Evolutionary conservation across 1,140 invertebrate genomes (phyloP).

Genomic region (Dendroctonus valens): DNA sequence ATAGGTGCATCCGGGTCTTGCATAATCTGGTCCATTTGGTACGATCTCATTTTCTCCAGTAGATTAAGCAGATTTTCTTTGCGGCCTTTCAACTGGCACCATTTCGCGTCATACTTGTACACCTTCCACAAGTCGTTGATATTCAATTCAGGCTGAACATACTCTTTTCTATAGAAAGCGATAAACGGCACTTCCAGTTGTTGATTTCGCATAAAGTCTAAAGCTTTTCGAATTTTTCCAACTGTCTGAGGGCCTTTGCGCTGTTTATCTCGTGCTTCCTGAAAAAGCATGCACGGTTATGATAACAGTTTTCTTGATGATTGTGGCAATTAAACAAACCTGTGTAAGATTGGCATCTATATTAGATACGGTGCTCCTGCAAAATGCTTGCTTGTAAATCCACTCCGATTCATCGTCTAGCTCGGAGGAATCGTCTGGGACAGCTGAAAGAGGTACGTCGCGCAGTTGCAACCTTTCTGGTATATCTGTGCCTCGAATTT

Average conservation of each 20-base stretch:
- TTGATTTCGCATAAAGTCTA: constrained; percentile 96
- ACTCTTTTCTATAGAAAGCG: constrained; percentile 97
- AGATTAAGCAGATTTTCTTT: constrained; percentile 81
- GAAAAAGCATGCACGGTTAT: not conserved
- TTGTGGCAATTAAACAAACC: not conserved
- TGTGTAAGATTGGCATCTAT: constrained; percentile 61
- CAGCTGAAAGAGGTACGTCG: constrained; percentile 79
- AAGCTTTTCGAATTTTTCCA: constrained; percentile 87
- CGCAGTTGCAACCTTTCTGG: constrained; percentile 92
- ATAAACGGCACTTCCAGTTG: constrained; percentile 97
- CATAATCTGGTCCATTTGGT: constrained; percentile 83
- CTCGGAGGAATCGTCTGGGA: constrained; percentile 81
- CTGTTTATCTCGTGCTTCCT: constrained; percentile 57
- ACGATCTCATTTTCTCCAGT: constrained; percentile 91
- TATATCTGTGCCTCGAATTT: constrained; percentile 85
- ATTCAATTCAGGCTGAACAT: constrained; percentile 90
- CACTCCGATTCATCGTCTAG: constrained; percentile 94
- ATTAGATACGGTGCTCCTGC: constrained; percentile 74
- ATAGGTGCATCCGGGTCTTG: constrained; percentile 80
- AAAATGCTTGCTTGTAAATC: constrained; percentile 95
- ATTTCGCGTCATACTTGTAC: constrained; percentile 95
- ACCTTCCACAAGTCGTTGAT: constrained; percentile 98
- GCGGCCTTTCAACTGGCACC: constrained; percentile 88
- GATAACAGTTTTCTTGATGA: not conserved
- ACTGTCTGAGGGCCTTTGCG: constrained; percentile 66